Conservation (phyloP, 64 coral and sea anemone genomes). For the Porites lutea region DNA sequence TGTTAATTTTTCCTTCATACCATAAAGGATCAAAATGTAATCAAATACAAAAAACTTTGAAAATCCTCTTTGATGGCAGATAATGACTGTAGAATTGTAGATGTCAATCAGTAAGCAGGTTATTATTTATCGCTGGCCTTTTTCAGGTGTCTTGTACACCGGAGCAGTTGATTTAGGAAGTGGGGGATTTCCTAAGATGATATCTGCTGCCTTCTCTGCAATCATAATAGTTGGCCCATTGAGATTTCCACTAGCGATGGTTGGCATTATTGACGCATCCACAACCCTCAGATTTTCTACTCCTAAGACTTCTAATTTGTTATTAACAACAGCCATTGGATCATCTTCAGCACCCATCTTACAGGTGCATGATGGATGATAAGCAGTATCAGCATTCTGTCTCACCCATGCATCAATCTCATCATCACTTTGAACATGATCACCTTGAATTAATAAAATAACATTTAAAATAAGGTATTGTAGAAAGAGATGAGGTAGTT, state of each 20-base stretch:
- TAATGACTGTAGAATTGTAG: too few species aligned
- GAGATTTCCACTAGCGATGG: conserved; percentile 83
- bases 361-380: conserved; percentile 87
- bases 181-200: conserved; percentile 69
- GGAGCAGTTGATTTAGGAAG: conserved; percentile 45
- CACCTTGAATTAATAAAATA: conserved; percentile 28
- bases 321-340: conserved; percentile 82
- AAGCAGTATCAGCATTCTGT: conserved; percentile 64
- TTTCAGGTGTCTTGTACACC: conserved; percentile 77
- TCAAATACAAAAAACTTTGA: too few species aligned
- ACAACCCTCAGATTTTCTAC: conserved; percentile 71
- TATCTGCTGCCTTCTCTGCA: conserved; percentile 76
- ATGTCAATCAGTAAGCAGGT: neutral
- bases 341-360: conserved; percentile 79
- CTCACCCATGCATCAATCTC: conserved; percentile 84
- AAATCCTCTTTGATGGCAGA: too few species aligned
- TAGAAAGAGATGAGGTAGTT: too few species aligned
- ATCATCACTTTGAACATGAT: conserved; percentile 72
- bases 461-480: too few species aligned
- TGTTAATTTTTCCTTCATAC: too few species aligned
- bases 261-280: conserved; percentile 87
- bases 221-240: conserved; percentile 90
- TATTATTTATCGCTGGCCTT: conserved; percentile 37
- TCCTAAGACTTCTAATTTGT: conserved; percentile 48
- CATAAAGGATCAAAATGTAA: too few species aligned